These are phyloP conservation scores for Channa argus DNA, from an alignment of 2,113 vertebrate genomes.

Conservation along the genomic window DNA sequence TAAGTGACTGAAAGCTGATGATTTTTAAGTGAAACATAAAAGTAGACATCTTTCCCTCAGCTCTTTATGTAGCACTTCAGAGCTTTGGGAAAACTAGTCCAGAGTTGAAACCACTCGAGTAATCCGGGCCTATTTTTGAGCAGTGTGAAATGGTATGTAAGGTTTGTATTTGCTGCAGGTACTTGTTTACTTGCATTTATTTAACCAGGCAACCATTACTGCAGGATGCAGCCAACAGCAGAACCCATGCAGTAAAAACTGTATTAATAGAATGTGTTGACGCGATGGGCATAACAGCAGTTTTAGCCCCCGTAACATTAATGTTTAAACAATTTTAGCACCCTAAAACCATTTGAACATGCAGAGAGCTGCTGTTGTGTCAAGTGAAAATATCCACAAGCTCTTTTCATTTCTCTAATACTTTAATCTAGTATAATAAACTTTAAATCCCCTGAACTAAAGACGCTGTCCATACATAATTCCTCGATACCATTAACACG, in stretches of 20 bases:
- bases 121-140: conserved; percentile 37
- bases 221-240: conserved; percentile 23
- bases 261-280: conserved; percentile 16
- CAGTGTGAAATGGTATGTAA: conserved; percentile 4
- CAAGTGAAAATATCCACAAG: conserved; percentile 19
- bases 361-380: conserved; percentile 20
- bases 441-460: conserved; percentile 5
- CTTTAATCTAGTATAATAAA: conserved; percentile 22
- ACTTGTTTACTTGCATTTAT: conserved; percentile 42
- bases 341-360: conserved; percentile 22
- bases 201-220: conserved; percentile 31
- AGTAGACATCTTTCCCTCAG: conserved; percentile 16
- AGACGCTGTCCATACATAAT: conserved; percentile 6
- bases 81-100: conserved; percentile 40
- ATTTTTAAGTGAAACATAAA: conserved; percentile 30
- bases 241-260: conserved; percentile 28
- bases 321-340: conserved; percentile 9
- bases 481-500: conserved; percentile 1
- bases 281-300: neutral
- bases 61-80: conserved; percentile 29
- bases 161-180: conserved; percentile 21
- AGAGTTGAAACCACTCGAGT: conserved; percentile 19
- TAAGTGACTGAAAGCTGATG: conserved; percentile 36
- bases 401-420: conserved; percentile 5
- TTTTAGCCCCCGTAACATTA: conserved; percentile 15